Conservation (phyloP, 1,140 invertebrate genomes). For the Drosophila orena region DNA sequence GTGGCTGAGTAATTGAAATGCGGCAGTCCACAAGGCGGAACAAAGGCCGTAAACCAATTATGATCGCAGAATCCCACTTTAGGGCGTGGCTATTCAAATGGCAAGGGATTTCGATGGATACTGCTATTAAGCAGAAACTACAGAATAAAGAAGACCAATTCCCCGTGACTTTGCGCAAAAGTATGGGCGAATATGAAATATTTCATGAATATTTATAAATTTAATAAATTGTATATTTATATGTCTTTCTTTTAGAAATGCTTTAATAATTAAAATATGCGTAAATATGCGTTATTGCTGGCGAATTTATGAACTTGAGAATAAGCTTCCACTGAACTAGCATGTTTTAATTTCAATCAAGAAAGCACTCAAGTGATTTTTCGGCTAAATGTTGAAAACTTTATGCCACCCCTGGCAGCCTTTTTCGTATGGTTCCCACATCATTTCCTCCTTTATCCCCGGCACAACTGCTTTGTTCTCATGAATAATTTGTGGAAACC, state of each 20-base stretch:
- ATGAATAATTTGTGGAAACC: slow-evolving; percentile 79
- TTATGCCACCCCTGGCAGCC: slow-evolving; percentile 18
- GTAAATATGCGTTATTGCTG: neutral
- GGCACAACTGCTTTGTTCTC: slow-evolving; percentile 47
- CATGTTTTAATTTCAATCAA: neutral
- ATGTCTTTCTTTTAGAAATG: too few species aligned
- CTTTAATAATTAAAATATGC: too few species aligned
- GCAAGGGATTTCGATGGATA: neutral
- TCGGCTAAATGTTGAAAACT: slow-evolving; percentile 15
- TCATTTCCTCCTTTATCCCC: neutral
- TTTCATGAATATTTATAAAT: too few species aligned
- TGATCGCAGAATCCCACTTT: slow-evolving; percentile 36
- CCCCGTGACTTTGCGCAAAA: too few species aligned
- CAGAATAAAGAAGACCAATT: neutral
- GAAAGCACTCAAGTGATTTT: slow-evolving; percentile 4
- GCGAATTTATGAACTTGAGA: too few species aligned
- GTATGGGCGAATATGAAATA: too few species aligned
- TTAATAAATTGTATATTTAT: too few species aligned
- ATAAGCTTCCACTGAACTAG: neutral
- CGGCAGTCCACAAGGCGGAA: slow-evolving; percentile 50
- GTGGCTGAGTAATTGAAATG: slow-evolving; percentile 66
- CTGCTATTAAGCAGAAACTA: neutral
- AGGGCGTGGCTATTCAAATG: neutral
- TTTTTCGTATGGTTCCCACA: neutral
- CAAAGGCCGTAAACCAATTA: slow-evolving; percentile 78